A percentile compares a stretch with the other conserved stretches of the same genome.
phyloP scores from a whole-genome alignment of 2,113 vertebrate genomes.

The Prionailurus viverrinus region DNA sequence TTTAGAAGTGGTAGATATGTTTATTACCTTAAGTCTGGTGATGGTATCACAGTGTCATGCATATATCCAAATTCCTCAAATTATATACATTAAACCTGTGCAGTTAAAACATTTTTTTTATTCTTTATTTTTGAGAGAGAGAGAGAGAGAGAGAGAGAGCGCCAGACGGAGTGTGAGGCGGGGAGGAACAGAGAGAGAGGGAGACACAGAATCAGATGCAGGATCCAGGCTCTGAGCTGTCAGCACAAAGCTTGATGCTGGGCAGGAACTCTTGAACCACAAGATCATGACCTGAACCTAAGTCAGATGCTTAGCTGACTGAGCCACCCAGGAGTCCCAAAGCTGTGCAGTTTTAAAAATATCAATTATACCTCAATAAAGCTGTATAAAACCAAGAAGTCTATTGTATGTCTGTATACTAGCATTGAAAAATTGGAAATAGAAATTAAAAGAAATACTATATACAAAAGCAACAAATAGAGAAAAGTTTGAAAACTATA shows the following conservation, averaged over 20 bases:
- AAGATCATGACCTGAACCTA: too few relatives aligned
- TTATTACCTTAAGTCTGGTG: background rate
- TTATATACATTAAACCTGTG: background rate
- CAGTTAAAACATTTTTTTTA: too few relatives aligned
- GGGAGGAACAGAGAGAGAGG: too few relatives aligned
- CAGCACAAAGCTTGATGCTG: too few relatives aligned
- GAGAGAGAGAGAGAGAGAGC: too few relatives aligned
- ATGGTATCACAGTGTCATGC: background rate
- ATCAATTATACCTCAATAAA: background rate
- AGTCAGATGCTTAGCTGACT: too few relatives aligned
- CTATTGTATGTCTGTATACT: background rate
- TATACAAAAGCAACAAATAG: background rate
- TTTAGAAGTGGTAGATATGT: background rate
- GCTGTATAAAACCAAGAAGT: background rate
- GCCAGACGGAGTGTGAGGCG: too few relatives aligned
- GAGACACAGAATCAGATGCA: too few relatives aligned
- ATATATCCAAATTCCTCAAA: background rate
- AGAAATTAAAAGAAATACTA: background rate
- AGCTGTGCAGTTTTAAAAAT: background rate
- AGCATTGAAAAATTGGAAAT: background rate
- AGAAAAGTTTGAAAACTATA: background rate
- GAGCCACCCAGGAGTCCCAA: background rate
- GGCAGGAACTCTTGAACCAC: too few relatives aligned
- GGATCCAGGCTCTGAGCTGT: too few relatives aligned
- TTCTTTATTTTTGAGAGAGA: too few relatives aligned